These are phyloP conservation scores for Bagarius yarrelli DNA, from an alignment of 2,113 vertebrate species.

Conservation along the genomic window DNA sequence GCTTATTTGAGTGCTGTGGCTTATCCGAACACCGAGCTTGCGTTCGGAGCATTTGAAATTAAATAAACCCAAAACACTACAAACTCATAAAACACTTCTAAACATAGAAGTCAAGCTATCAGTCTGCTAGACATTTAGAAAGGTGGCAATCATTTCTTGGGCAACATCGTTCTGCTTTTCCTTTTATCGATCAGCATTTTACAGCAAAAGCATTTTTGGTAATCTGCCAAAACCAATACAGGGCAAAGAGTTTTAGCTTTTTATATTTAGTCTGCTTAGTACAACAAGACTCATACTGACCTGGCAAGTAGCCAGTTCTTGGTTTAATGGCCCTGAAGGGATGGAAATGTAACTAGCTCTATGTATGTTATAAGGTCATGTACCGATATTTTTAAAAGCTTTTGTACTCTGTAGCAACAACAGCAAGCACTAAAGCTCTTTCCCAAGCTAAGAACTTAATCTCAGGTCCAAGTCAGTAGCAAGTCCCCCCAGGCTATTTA, in stretches of 20 bases:
- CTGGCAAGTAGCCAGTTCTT: background rate
- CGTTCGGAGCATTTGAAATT: background rate
- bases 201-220: background rate
- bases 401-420: background rate
- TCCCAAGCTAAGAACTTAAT: background rate
- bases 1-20: background rate
- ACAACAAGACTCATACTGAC: background rate
- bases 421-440: background rate
- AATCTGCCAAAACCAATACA: background rate
- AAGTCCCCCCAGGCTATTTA: background rate
- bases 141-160: conserved; percentile 2
- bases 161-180: background rate
- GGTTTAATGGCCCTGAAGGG: background rate
- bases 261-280: background rate
- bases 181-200: background rate
- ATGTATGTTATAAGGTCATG: background rate
- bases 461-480: background rate
- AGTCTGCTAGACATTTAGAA: background rate
- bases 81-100: background rate
- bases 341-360: background rate
- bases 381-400: background rate
- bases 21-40: background rate
- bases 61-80: background rate
- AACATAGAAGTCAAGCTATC: background rate
- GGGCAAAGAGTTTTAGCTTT: background rate